Evolutionary conservation across 2,888 invertebrate genomes (phyloP).

Genomic region (Cyrtodaria siliqua): DNA sequence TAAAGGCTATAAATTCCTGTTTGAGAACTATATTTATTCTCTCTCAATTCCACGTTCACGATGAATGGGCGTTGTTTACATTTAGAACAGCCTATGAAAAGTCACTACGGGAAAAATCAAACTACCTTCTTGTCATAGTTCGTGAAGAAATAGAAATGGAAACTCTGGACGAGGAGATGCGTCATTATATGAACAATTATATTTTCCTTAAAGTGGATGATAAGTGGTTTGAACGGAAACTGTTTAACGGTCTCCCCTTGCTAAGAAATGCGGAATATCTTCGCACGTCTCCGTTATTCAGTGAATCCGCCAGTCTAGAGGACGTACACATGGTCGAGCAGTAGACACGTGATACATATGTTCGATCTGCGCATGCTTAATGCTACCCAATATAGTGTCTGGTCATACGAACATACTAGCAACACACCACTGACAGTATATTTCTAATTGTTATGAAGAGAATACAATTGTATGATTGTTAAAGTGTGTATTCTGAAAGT

Average conservation of each 20-base stretch:
- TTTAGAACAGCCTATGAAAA: constrained; percentile 5
- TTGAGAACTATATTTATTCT: constrained; percentile 63
- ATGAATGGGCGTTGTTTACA: constrained; percentile 60
- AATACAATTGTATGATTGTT: no score
- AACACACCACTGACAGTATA: no score
- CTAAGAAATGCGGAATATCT: background rate
- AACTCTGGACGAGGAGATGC: background rate
- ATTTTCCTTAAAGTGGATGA: background rate
- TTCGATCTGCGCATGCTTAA: no score
- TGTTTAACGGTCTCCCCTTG: background rate
- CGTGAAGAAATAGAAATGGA: background rate
- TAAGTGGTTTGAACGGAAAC: constrained; percentile 1
- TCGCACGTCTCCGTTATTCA: no score
- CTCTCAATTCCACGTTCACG: constrained; percentile 46
- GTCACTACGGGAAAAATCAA: background rate
- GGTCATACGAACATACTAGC: no score
- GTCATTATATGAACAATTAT: constrained; percentile 2
- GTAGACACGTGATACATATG: no score
- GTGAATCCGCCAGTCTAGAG: no score
- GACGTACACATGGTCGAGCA: no score
- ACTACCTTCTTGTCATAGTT: background rate
- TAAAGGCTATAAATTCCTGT: constrained; percentile 57
- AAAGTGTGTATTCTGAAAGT: no score
- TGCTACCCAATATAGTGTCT: no score
- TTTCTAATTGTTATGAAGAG: no score